Conservation (phyloP, 35 echinoderm and acorn worm species). For the Heliocidaris erythrogramma region DNA sequence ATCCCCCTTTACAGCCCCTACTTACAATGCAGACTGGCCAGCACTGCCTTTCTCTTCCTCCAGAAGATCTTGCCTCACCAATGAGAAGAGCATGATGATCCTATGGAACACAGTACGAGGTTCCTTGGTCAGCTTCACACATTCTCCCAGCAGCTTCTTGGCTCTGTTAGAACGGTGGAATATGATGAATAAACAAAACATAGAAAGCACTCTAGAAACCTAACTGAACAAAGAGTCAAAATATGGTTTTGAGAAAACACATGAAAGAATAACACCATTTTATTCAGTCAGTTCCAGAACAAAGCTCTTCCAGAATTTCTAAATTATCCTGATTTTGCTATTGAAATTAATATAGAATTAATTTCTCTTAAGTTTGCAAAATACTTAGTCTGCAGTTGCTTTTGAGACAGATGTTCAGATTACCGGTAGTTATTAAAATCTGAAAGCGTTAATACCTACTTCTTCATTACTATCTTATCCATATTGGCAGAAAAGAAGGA, state of each 20-base stretch:
- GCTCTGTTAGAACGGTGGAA: conserved; percentile 51
- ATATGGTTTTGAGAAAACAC: background rate
- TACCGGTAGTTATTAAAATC: too few species aligned
- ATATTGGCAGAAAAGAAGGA: conserved; percentile 75
- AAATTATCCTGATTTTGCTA: too few species aligned
- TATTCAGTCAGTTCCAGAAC: too few species aligned
- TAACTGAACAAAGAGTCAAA: background rate
- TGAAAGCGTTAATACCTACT: conserved; percentile 37
- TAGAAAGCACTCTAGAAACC: background rate
- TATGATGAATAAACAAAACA: background rate
- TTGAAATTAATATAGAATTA: too few species aligned
- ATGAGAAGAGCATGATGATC: conserved; percentile 81
- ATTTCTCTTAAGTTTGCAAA: too few species aligned
- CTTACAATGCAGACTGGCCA: conserved; percentile 90
- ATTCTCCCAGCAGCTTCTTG: conserved; percentile 68
- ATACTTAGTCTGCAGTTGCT: too few species aligned
- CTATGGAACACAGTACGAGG: conserved; percentile 72
- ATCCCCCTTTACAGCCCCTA: background rate
- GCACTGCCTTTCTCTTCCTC: conserved; percentile 86
- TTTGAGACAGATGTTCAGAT: too few species aligned
- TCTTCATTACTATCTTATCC: conserved; percentile 69
- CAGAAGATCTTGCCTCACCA: conserved; percentile 58
- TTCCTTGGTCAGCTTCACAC: conserved; percentile 72
- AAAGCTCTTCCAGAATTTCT: too few species aligned
- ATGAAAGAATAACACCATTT: too few species aligned